Base-by-base conservation (phyloP, 2,888 invertebrate species). In the Taphrorychus bicolor region DNA sequence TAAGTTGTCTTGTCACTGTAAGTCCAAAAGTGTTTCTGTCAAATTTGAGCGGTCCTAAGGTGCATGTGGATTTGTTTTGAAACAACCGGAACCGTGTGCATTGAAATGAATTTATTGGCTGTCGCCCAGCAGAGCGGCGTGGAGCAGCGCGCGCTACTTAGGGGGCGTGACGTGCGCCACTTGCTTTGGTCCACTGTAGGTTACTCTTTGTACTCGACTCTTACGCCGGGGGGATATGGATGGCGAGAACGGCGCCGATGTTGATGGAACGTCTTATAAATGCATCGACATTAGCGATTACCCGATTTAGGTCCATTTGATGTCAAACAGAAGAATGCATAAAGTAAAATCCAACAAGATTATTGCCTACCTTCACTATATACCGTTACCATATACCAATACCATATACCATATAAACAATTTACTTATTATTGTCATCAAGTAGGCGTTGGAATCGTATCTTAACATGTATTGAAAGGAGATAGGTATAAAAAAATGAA, bases 51-150 rank as follows among this genome's bases (percentile, higher is more conserved):
- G 9, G 19, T n/a, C n/a, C n/a, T n/a, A n/a, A n/a, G n/a, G 80
- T 79, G 81, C 82, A 82, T 82, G 81, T 62, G 64, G 82, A 82
- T 82, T 82, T 82, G 82, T 82, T 82, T 82, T 82, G 82, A 82
- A 69, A 81, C 81, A 80, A 81, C 81, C 81, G 81, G 80, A 81
- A 81, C 80, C 78, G 78, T 80, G 78, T 80, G 82, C 82, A 82
- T 82, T 82, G 80, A 81, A 82, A 82, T 82, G 80, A 81, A 80
- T 82, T 79, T 81, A 80, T 79, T 79, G 78, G 74, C 79, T 78
- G 78, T 80, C 73, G 81, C 64, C 80, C 81, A 82, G 73, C 68
- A 65, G 62, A 74, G 57, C 73, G 51, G 63, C 3, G 41, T 40
- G 14, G 56, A 23, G 23, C 24, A 17, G 21, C n/a, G 45, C 45